Evolutionary conservation across 2,113 vertebrate genomes (phyloP).

Genomic region (Spermophilus dauricus): DNA sequence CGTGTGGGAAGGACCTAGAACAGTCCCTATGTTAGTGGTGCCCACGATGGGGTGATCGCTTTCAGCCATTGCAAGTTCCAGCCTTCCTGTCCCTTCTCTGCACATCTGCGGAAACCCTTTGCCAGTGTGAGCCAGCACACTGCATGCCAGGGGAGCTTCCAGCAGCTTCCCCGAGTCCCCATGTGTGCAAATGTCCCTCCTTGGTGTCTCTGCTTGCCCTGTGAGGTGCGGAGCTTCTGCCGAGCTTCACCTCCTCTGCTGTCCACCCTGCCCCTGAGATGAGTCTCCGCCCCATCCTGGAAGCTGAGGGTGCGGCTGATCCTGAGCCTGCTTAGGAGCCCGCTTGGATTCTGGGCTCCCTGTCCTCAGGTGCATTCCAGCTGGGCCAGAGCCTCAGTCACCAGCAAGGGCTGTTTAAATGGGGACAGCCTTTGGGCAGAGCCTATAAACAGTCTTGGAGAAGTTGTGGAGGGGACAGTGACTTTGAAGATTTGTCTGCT

Average conservation of each 20-base stretch:
- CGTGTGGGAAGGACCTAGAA: neutral
- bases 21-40: neutral
- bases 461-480: slow-evolving; percentile 47
- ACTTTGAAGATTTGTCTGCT: slow-evolving; percentile 51
- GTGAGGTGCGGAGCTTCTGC: neutral
- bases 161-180: neutral
- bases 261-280: neutral
- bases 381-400: slow-evolving; percentile 50
- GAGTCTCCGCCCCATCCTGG: neutral
- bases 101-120: neutral
- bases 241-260: neutral
- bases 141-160: neutral
- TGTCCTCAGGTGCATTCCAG: slow-evolving; percentile 53
- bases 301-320: neutral
- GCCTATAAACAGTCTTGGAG: slow-evolving; percentile 67
- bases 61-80: neutral
- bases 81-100: neutral
- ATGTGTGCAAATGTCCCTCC: accelerated
- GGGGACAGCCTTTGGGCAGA: slow-evolving; percentile 74
- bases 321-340: accelerated
- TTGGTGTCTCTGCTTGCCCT: neutral
- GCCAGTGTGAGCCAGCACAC: neutral
- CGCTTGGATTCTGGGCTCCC: neutral
- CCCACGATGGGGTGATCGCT: neutral
- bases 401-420: slow-evolving; percentile 83